Conservation (phyloP, 2,113 vertebrate species). For the Heptranchias perlo region DNA sequence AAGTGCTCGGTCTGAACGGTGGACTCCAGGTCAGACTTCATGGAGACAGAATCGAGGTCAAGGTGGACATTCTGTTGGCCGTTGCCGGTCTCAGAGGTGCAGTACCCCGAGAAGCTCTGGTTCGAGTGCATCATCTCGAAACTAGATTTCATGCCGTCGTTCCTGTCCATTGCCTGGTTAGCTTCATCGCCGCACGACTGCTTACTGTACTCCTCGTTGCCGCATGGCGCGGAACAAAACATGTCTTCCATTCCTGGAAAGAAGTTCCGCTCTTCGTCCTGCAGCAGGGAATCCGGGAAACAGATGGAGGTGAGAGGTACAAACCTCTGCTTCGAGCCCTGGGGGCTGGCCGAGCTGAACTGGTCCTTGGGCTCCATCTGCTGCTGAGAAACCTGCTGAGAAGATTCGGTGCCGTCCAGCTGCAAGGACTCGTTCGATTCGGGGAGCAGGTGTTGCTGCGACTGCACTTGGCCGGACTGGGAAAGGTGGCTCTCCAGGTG, state of each 20-base stretch:
- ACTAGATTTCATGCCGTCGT: conserved; percentile 46
- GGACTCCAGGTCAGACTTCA: conserved; percentile 72
- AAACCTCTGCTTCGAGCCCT: conserved; percentile 72
- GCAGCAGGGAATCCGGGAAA: conserved; percentile 84
- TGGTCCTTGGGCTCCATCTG: conserved; percentile 59
- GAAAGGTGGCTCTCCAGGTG: conserved; percentile 51
- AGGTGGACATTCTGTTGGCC: conserved; percentile 55
- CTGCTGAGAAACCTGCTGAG: conserved; percentile 47
- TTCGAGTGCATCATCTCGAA: conserved; percentile 70
- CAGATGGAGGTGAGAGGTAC: conserved; percentile 89
- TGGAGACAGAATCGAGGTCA: conserved; percentile 67
- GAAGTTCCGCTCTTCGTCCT: conserved; percentile 83
- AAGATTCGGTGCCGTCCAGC: conserved; percentile 47
- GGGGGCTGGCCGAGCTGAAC: conserved; percentile 66
- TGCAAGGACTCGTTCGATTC: conserved; percentile 40
- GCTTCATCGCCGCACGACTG: conserved; percentile 65
- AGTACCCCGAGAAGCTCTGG: conserved; percentile 67
- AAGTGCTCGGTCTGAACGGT: conserved; percentile 37
- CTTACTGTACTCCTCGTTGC: conserved; percentile 71
- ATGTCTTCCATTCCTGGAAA: conserved; percentile 95
- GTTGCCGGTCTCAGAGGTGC: conserved; percentile 42
- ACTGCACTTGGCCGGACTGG: conserved; percentile 47
- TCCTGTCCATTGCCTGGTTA: conserved; percentile 51
- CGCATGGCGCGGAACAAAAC: conserved; percentile 66
- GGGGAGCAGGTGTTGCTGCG: conserved; percentile 47